Conservation (phyloP, 2,113 vertebrate species). For the Silurus glanis region DNA sequence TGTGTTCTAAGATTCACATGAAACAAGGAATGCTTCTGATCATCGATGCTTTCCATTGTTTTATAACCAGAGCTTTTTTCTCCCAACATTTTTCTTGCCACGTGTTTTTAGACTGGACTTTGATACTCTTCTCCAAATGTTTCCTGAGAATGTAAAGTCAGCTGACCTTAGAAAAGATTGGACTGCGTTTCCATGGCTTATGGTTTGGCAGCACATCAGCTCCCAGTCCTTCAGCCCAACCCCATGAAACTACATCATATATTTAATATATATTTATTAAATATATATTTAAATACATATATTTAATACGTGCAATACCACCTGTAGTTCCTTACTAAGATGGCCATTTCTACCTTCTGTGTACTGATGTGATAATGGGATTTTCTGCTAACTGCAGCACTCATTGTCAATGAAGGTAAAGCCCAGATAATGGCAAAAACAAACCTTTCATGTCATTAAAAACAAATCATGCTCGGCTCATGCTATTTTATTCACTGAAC, state of each 20-base stretch:
- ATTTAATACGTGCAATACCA: no score
- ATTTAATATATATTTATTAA: no score
- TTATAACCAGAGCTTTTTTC: conserved; percentile 24
- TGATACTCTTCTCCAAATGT: conserved; percentile 68
- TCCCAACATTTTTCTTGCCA: conserved; percentile 47
- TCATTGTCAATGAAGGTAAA: conserved; percentile 31
- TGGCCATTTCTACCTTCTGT: not conserved
- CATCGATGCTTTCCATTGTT: conserved; percentile 25
- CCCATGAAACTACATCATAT: conserved; percentile 48
- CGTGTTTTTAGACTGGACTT: conserved; percentile 73
- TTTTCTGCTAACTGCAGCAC: conserved; percentile 6
- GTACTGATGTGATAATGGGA: not conserved
- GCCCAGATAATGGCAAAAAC: not conserved
- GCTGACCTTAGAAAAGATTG: conserved; percentile 66
- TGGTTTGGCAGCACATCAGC: conserved; percentile 61
- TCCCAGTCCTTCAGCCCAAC: conserved; percentile 55
- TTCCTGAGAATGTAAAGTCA: conserved; percentile 72
- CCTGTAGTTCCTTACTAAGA: conserved; percentile 7
- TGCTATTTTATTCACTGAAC: not conserved
- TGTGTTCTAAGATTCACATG: conserved; percentile 3
- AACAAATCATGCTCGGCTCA: not conserved
- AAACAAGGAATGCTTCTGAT: conserved; percentile 19
- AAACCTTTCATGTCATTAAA: not conserved
- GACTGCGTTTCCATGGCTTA: conserved; percentile 59
- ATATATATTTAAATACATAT: no score